These are phyloP conservation scores for Lepetodrilus schrolli DNA, from an alignment of 2,888 invertebrate genomes.

Conservation along the genomic window DNA sequence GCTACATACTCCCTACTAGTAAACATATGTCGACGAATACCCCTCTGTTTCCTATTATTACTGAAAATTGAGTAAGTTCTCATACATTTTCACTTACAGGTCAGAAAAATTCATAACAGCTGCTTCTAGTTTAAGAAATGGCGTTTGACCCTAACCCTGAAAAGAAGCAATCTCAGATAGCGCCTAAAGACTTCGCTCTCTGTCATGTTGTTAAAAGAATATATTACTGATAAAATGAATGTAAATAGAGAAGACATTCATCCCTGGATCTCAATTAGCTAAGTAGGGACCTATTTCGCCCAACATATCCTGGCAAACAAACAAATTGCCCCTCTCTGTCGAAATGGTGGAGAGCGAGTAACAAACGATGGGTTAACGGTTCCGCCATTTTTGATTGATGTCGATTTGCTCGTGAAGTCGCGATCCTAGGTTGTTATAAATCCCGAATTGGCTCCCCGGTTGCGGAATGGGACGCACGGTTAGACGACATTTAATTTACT, in stretches of 20 bases:
- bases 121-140: neutral
- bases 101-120: too few relatives aligned
- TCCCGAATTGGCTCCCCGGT: conserved; percentile 19
- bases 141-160: neutral
- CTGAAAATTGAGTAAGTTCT: too few relatives aligned
- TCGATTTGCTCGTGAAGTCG: neutral
- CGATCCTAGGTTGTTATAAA: conserved; percentile 25
- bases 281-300: conserved; percentile 21
- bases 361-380: conserved; percentile 16
- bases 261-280: conserved; percentile 25
- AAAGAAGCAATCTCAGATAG: neutral
- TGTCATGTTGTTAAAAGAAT: conserved; percentile 14
- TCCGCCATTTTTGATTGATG: conserved; percentile 22
- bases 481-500: conserved; percentile 29
- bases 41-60: too few relatives aligned
- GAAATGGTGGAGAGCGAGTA: conserved; percentile 1
- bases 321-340: conserved; percentile 40
- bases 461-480: conserved; percentile 17
- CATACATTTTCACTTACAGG: too few relatives aligned
- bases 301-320: conserved; percentile 37
- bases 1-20: too few relatives aligned
- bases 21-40: too few relatives aligned
- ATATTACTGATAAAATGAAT: conserved; percentile 26
- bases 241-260: conserved; percentile 27
- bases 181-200: neutral